A percentile compares a stretch with the other conserved stretches of the same genome.
Conservation (phyloP, 1,140 invertebrate genomes). For the Aphaenogaster floridana region DNA sequence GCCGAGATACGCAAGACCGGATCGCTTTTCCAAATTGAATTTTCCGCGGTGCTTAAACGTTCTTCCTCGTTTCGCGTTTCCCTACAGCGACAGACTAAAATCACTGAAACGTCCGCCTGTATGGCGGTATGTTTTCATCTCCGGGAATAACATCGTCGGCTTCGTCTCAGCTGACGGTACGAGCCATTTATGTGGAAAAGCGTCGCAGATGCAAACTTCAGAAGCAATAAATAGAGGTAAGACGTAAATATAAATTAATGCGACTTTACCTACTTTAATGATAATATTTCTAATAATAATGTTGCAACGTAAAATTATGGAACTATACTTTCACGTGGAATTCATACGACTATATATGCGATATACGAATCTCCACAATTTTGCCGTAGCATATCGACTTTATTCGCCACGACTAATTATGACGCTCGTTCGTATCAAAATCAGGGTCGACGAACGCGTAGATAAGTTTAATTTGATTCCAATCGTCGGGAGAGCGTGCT, state of each 20-base stretch:
- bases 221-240: constrained; percentile 19
- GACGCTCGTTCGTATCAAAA: background rate
- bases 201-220: constrained; percentile 15
- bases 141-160: constrained; percentile 54
- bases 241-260: background rate
- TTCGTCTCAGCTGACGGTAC: constrained; percentile 18
- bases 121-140: constrained; percentile 56
- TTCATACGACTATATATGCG: background rate
- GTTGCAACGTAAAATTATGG: background rate
- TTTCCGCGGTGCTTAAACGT: constrained; percentile 73
- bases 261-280: background rate
- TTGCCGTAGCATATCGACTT: background rate
- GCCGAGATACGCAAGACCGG: constrained; percentile 72
- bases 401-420: background rate
- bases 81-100: constrained; percentile 49
- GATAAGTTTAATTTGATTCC: constrained; percentile 49
- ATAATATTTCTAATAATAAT: constrained; percentile 8
- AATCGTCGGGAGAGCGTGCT: background rate
- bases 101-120: constrained; percentile 47
- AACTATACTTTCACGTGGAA: background rate
- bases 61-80: constrained; percentile 44
- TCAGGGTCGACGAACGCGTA: constrained; percentile 17
- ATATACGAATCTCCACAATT: background rate
- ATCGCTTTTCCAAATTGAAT: constrained; percentile 77
- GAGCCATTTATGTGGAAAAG: constrained; percentile 23